Evolutionary conservation across 2,797 vertebrate species (phyloP).

Genomic region (Leuciscus waleckii): DNA sequence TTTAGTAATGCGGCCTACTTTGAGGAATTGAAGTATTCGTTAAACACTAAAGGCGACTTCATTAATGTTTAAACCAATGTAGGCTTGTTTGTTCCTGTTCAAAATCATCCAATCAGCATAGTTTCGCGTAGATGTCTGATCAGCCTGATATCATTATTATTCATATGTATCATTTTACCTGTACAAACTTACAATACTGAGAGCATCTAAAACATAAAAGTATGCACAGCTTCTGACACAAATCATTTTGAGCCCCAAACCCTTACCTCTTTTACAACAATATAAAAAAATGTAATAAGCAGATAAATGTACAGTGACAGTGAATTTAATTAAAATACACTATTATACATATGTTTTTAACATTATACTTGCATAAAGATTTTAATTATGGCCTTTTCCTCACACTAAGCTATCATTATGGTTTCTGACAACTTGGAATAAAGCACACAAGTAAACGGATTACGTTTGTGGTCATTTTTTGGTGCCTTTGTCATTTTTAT

Average conservation of each 20-base stretch:
- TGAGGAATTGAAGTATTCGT: conserved; percentile 24
- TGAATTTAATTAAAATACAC: neutral
- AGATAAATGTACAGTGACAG: neutral
- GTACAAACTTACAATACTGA: neutral
- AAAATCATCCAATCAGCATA: neutral
- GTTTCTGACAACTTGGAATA: neutral
- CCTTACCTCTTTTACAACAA: neutral
- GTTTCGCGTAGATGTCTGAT: neutral
- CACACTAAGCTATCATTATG: neutral
- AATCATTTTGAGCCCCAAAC: neutral
- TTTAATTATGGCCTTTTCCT: neutral
- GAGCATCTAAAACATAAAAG: neutral
- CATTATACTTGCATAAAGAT: neutral
- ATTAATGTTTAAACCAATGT: conserved; percentile 37
- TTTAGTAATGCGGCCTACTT: conserved; percentile 38
- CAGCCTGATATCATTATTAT: neutral
- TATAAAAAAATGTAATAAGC: neutral
- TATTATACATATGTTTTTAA: neutral
- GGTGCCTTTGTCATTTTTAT: conserved; percentile 7
- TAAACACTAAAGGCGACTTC: conserved; percentile 31
- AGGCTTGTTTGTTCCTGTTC: conserved; percentile 8
- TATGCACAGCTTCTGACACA: neutral
- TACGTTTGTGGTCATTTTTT: conserved; percentile 5
- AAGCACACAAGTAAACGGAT: neutral
- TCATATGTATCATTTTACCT: neutral